phyloP scores from a whole-genome alignment of 92 coral and sea anemone species.

The Zoanthus sociatus region DNA sequence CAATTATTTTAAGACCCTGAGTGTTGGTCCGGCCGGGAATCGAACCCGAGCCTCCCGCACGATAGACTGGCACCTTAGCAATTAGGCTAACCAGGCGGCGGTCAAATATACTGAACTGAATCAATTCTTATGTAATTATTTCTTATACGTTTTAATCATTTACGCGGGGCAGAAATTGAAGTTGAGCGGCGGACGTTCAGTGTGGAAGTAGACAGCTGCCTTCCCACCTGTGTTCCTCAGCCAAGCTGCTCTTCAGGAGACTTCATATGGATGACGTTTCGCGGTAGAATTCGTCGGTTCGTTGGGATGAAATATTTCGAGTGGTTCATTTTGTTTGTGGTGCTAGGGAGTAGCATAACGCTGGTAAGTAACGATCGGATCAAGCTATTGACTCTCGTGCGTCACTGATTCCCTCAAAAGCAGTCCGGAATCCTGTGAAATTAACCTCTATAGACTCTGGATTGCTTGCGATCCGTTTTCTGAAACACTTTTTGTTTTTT shows the following conservation, averaged over 20 bases:
- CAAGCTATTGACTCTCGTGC: background rate
- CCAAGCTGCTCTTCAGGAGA: constrained; percentile 42
- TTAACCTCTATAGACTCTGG: background rate
- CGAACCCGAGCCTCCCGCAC: too few relatives aligned
- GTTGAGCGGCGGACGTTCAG: constrained; percentile 16
- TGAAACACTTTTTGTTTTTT: background rate
- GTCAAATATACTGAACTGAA: too few relatives aligned
- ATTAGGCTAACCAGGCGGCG: too few relatives aligned
- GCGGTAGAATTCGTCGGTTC: constrained; percentile 75
- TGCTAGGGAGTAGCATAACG: constrained; percentile 84
- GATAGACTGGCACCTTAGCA: too few relatives aligned
- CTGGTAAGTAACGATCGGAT: constrained; percentile 65
- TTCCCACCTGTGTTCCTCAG: constrained; percentile 24
- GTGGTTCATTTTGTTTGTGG: constrained; percentile 91
- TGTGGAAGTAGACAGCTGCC: constrained; percentile 39
- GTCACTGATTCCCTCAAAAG: background rate
- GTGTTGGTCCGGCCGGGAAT: too few relatives aligned
- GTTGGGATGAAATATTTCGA: constrained; percentile 93
- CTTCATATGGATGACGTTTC: constrained; percentile 73
- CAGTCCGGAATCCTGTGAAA: background rate
- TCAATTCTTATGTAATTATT: too few relatives aligned
- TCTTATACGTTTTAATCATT: too few relatives aligned
- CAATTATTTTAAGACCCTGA: too few relatives aligned
- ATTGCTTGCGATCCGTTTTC: background rate
- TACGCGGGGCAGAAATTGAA: background rate